Base-by-base conservation (phyloP, 1,140 invertebrate genomes). In the Anadara kagoshimensis region DNA sequence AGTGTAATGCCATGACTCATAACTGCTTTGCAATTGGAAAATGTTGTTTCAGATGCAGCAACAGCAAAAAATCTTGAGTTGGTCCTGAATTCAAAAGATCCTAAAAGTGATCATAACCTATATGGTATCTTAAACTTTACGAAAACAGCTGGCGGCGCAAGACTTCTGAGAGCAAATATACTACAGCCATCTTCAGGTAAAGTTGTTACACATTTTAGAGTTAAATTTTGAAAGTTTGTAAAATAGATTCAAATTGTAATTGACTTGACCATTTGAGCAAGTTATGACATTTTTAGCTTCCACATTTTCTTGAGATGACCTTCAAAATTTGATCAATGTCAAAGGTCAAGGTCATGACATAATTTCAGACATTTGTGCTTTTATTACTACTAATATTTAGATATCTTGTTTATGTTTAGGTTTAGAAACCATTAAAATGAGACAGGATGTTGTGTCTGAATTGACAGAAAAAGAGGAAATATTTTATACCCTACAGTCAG, bases 111-210 rank as follows among this genome's bases (percentile, higher is more conserved):
- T 8, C 86, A 90, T 66, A 91, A 89, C 4, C 89, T 98, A 0
- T 93, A 94, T 79, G 93, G 93, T 24, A 90, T 94, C 12, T 83
- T 98, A 18, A 94, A 97, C 81, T 91, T 93, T 59, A 97, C 95
- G 58, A 92, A 92, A 51, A 98, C 96, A 1, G 88, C 90, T 56
- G 93, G 94, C 51, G 97, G 97, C 5, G 90, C 92, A 41, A 89
- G 95, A 70, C 89, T 94, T 1, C 90, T 98, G 8, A 89, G 96
- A 67, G 93, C 94, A 0, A 93, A 93, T 29, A 93, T 97, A 69
- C 89, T 97, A n/a, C 95, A 97, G 85, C 95, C 95, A 0, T 91
- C 93, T 4, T 85, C 77, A 75, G 85, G 86, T 88, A 79, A 54
- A 22, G n/a, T 20, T 36, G 47, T 68, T 16, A 24, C 7, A n/a